phyloP scores from a whole-genome alignment of 2,113 vertebrate genomes.

The Etia nguti region DNA sequence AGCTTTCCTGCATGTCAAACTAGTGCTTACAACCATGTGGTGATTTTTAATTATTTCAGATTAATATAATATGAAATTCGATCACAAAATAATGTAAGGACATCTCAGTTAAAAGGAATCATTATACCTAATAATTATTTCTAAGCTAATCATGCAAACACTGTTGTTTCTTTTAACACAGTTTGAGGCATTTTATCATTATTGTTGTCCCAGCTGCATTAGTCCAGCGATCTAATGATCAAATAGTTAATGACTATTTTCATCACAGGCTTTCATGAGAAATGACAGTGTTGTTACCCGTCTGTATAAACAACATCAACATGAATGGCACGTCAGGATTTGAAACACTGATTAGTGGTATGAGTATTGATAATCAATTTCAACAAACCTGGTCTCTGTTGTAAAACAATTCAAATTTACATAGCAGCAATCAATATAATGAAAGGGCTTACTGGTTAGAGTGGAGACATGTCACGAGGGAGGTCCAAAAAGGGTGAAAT shows the following conservation, averaged over 20 bases:
- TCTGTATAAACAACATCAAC: not conserved
- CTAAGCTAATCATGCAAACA: not conserved
- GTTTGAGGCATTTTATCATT: not conserved
- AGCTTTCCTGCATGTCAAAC: not conserved
- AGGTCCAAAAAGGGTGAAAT: not conserved
- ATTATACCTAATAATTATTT: not conserved
- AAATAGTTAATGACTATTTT: slow-evolving; percentile 1
- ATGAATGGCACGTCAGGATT: not conserved
- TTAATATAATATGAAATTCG: not conserved
- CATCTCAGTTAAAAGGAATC: slow-evolving; percentile 18
- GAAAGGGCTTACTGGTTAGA: not conserved
- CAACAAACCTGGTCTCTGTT: slow-evolving; percentile 32
- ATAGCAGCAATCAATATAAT: slow-evolving; percentile 31
- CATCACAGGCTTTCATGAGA: not conserved
- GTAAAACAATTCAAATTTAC: slow-evolving; percentile 27
- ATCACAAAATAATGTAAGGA: not conserved
- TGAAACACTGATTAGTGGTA: slow-evolving; percentile 28
- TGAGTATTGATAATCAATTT: slow-evolving; percentile 46
- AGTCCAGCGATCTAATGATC: slow-evolving; percentile 1
- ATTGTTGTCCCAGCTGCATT: not conserved
- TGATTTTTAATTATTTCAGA: not conserved
- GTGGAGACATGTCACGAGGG: not conserved
- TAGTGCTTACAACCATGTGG: not conserved
- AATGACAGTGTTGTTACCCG: not conserved
- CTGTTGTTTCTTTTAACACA: not conserved